These are phyloP conservation scores for Neuroscelio doddi DNA, from an alignment of 2,888 invertebrate species.

Conservation along the genomic window DNA sequence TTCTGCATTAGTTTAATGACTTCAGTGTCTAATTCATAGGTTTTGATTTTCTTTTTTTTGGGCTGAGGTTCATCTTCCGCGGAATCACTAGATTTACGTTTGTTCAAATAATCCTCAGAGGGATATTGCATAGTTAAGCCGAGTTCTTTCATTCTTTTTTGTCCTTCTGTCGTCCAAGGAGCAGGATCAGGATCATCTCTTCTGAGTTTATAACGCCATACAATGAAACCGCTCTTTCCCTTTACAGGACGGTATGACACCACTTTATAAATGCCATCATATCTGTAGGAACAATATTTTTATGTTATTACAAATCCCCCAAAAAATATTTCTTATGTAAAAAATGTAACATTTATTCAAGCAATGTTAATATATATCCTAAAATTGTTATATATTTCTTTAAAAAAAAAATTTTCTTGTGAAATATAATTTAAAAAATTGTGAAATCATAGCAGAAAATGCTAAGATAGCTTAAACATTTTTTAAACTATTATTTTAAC, in stretches of 20 bases:
- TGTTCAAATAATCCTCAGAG: slow-evolving; percentile 51
- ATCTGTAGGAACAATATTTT: slow-evolving; percentile 74
- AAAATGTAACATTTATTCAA: background rate
- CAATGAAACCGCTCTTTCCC: slow-evolving; percentile 83
- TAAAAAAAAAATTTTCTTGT: no score
- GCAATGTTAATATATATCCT: no score
- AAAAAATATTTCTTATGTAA: background rate
- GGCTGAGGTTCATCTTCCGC: slow-evolving; percentile 42
- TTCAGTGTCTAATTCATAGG: slow-evolving; percentile 68
- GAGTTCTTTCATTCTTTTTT: slow-evolving; percentile 68
- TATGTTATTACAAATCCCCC: no score
- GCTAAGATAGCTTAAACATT: no score
- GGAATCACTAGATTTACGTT: slow-evolving; percentile 49
- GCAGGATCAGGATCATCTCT: slow-evolving; percentile 86
- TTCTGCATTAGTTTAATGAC: slow-evolving; percentile 70
- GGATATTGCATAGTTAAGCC: slow-evolving; percentile 56
- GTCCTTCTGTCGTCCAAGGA: slow-evolving; percentile 84
- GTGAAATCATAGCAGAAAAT: no score
- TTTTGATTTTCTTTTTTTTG: slow-evolving; percentile 49
- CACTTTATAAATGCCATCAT: slow-evolving; percentile 91
- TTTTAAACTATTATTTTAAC: no score
- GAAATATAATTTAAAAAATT: no score
- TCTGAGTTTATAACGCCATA: slow-evolving; percentile 85
- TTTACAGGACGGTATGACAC: slow-evolving; percentile 86
- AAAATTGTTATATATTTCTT: no score